Base-by-base conservation (phyloP, 2,113 vertebrate genomes). In the Petromus typicus region DNA sequence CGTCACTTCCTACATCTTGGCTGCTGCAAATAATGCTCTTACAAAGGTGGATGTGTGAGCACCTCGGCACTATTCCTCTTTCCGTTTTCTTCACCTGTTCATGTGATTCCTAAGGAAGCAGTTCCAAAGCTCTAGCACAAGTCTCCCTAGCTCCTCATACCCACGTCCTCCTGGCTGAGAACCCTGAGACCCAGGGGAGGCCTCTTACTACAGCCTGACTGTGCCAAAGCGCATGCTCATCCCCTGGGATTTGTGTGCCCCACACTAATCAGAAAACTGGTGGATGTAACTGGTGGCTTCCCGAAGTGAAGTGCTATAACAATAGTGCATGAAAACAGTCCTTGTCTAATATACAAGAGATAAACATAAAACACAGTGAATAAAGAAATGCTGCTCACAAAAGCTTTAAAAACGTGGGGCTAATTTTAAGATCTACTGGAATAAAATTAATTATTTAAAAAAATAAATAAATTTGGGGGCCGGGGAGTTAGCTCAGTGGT, bases 151-250 rank as follows among this genome's bases (percentile, higher is more conserved):
- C 57, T 51, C 6, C 1, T n/a, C 0, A 10, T 10, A 16, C 40
- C 45, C 3, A 9, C 16, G 2, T 45, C 57, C 5, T 32, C 40
- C 6, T 37, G 0, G 2, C 2, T 10, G n/a, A 63, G 45, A 45
- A 43, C n/a, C 16, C 61, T 22, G 25, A 2, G 17, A 4, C 30
- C 51, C 40, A 1, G 3, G 32, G 8, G 43, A 66, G 45, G 48
- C 23, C 79, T 3, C 66, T 16, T 2, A 13, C 18, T 27, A 5
- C 51, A 16, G 75, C 7, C 43, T 16, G 5, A 30, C 5, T n/a
- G 37, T 32, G 66, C 27, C 32, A 7, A 59, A 14, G 27, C 22
- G 48, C 7, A 13, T 7, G 5, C 13, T 57, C 34, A 66, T 57
- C 57, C 27, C 54, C 4, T 78, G 20, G 14, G 16, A 25, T 45